Evolutionary conservation across 2,797 vertebrate species (phyloP).

Genomic region (Malurus splendens): DNA sequence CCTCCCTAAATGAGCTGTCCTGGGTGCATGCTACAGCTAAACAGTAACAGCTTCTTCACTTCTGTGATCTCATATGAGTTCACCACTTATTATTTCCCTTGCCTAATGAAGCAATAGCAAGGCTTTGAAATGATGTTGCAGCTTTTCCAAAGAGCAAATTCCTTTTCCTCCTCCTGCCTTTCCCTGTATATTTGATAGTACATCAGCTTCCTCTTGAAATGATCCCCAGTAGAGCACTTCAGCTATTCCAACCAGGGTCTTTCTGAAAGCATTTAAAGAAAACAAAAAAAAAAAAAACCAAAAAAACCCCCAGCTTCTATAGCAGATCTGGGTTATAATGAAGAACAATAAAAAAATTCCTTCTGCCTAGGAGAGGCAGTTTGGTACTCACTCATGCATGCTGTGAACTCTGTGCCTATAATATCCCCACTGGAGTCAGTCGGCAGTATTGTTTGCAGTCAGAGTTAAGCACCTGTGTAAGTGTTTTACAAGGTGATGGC

Average conservation of each 20-base stretch:
- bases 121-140: conserved; percentile 34
- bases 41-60: not conserved
- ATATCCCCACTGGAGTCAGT: not conserved
- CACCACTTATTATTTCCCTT: conserved; percentile 25
- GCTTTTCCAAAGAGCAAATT: conserved; percentile 48
- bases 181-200: not conserved
- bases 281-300: too few species aligned
- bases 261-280: not conserved
- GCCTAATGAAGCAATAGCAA: conserved; percentile 45
- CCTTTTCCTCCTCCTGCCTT: conserved; percentile 17
- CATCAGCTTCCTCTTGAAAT: conserved; percentile 53
- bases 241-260: not conserved
- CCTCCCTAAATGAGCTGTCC: not conserved
- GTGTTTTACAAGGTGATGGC: not conserved
- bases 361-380: not conserved
- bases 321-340: conserved; percentile 28
- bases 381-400: not conserved
- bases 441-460: not conserved
- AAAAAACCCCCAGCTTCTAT: not conserved
- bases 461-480: not conserved
- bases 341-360: conserved; percentile 30
- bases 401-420: not conserved
- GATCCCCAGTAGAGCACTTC: conserved; percentile 49
- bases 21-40: not conserved
- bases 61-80: not conserved